Evolutionary conservation across 2,113 vertebrate genomes (phyloP), one percentile per base, ranked within the genome.

Genomic region (Esox niger): DNA sequence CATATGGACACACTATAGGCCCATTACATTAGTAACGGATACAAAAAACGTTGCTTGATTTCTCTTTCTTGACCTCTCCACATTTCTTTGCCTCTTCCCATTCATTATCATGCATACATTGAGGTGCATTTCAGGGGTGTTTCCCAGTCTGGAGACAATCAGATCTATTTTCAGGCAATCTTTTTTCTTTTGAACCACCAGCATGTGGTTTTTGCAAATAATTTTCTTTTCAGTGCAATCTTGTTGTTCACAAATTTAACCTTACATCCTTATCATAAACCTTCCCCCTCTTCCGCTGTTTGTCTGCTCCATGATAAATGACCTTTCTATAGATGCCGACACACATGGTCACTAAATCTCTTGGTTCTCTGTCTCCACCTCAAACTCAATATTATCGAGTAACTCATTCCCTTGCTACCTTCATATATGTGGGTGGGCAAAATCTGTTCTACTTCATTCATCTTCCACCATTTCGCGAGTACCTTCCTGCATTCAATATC

Each of bases 251-350:
- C n/a, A n/a, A n/a, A n/a, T n/a, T n/a, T n/a, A 76, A 78, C 43
- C 6, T 23, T 10, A 26, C 2, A 5, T 31, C 29, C 30, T 79
- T 68, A 69, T 77, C 68, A 26, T 1, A 55, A 9, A 17, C 15
- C 38, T 43, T 43, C 58, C 31, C 10, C 10, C n/a, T 6, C 3
- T 7, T 9, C 20, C 1, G 31, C 69, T 26, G 61, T 60, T 46
- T 56, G 57, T 66, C 70, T 60, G 71, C 71, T 29, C 71, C 11
- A 0, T 87, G 79, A 88, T 82, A 25, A 80, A 87, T 87, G 77
- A 82, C 75, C 79, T 56, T 61, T 76, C 65, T 21, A 58, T 27
- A 55, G 55, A 59, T 26, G 60, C 55, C 38, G 76, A 82, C 79
- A 64, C 72, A 74, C 75, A 66, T n/a, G 2, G 69, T 4, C 69